Percentiles rank a stretch among this genome's conserved stretches.
These are phyloP conservation scores for Clarias pachynema DNA, from an alignment of 2,797 vertebrate species.

Conservation along the genomic window DNA sequence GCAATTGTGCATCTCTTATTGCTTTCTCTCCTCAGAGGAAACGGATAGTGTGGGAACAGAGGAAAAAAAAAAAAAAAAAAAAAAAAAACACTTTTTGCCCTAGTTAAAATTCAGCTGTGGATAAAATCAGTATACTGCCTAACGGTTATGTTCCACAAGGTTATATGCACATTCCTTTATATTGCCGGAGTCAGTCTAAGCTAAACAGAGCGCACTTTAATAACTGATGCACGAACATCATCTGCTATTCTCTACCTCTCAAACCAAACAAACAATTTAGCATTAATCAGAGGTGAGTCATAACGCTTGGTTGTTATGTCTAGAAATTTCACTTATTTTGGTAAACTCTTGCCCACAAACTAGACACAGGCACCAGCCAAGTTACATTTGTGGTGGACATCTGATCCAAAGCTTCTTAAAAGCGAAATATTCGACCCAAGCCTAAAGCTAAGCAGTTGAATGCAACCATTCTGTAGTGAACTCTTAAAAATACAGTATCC, in stretches of 20 bases:
- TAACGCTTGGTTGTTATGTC: conserved; percentile 5
- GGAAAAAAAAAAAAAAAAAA: no score
- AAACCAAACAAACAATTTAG: not conserved
- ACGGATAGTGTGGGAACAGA: not conserved
- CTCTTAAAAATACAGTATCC: not conserved
- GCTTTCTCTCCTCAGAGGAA: not conserved
- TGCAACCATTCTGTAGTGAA: not conserved
- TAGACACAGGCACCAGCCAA: not conserved
- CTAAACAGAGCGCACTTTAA: not conserved
- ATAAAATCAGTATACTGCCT: conserved; percentile 4
- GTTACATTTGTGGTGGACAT: not conserved
- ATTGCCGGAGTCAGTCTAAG: not conserved
- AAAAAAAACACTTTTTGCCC: not conserved
- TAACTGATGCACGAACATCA: not conserved
- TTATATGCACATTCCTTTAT: not conserved
- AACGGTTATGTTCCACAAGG: not conserved
- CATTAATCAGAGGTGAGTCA: conserved; percentile 1
- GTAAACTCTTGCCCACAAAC: not conserved
- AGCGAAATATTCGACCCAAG: not conserved
- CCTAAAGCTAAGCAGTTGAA: not conserved
- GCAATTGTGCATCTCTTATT: not conserved
- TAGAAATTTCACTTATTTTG: conserved; percentile 7
- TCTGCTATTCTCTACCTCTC: not conserved
- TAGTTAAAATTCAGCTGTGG: not conserved
- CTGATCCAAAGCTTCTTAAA: not conserved